These are phyloP conservation scores for Tenthredo amoena DNA, from an alignment of 2,888 invertebrate genomes.

Conservation along the genomic window DNA sequence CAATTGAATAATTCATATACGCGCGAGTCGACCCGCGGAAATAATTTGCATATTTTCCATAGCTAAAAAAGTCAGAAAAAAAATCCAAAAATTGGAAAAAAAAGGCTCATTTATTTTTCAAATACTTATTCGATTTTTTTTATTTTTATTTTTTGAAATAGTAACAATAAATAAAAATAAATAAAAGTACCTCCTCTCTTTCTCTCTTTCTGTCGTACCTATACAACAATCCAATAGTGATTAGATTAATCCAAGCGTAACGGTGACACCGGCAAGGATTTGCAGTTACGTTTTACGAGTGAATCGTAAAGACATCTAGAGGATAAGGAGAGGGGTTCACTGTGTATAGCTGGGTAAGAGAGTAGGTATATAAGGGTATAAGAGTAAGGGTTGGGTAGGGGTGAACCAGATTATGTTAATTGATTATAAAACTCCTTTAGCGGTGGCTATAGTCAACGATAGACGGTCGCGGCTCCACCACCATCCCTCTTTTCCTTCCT, in stretches of 20 bases:
- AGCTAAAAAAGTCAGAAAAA: not conserved
- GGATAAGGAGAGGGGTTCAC: conserved; percentile 9
- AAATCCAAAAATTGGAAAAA: not conserved
- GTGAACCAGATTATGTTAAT: conserved; percentile 52
- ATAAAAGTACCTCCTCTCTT: not conserved
- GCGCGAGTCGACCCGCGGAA: not conserved
- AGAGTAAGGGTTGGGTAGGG: conserved; percentile 31
- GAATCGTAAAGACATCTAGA: conserved; percentile 44
- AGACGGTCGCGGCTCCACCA: conserved; percentile 56
- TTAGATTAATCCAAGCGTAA: conserved; percentile 46
- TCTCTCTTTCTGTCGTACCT: not conserved
- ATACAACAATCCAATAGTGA: conserved; percentile 26
- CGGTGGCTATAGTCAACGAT: conserved; percentile 39
- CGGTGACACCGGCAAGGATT: conserved; percentile 43
- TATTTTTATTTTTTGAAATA: not conserved
- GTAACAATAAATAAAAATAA: not conserved
- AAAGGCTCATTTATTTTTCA: too few species aligned
- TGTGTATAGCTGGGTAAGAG: not conserved
- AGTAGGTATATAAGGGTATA: conserved; percentile 19
- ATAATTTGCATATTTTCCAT: conserved; percentile 3
- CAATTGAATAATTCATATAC: conserved; percentile 45
- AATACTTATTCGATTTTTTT: not conserved
- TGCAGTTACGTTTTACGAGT: conserved; percentile 52
- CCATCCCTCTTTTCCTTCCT: conserved; percentile 53
- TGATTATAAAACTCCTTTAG: conserved; percentile 52